These are phyloP conservation scores for Peromyscus attwateri DNA, from an alignment of 2,797 vertebrate species.

Conservation along the genomic window DNA sequence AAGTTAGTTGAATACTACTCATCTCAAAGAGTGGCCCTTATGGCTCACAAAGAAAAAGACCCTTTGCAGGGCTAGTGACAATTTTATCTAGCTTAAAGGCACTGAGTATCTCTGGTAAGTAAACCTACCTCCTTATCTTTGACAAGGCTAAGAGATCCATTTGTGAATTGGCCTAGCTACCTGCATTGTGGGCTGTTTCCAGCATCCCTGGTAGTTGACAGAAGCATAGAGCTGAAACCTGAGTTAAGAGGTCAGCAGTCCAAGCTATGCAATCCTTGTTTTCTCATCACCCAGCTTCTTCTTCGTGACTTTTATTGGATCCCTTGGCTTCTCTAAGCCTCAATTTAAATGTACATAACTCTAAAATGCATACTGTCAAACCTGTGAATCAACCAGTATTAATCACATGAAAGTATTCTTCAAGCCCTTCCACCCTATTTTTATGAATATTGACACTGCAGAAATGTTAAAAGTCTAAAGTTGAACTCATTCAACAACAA, in stretches of 20 bases:
- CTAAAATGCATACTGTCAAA: not conserved
- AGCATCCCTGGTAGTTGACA: not conserved
- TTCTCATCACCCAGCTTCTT: not conserved
- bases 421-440: not conserved
- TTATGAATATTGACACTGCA: not conserved
- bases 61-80: not conserved
- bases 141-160: not conserved
- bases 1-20: not conserved
- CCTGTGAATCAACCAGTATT: not conserved
- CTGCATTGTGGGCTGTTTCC: not conserved
- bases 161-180: not conserved
- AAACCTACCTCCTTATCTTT: not conserved
- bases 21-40: not conserved
- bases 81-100: conserved; percentile 6
- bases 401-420: not conserved
- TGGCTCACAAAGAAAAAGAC: not conserved
- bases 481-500: not conserved
- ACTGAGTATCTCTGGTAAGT: not conserved
- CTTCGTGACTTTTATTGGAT: not conserved
- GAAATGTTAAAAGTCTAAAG: not conserved
- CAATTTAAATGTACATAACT: not conserved
- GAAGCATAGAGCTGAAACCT: not conserved
- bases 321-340: not conserved
- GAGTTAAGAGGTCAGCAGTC: not conserved
- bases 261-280: not conserved